A percentile compares a stretch with the other conserved stretches of the same genome.
phyloP scores from a whole-genome alignment of 2,113 vertebrate genomes.

The Oxyura jamaicensis region DNA sequence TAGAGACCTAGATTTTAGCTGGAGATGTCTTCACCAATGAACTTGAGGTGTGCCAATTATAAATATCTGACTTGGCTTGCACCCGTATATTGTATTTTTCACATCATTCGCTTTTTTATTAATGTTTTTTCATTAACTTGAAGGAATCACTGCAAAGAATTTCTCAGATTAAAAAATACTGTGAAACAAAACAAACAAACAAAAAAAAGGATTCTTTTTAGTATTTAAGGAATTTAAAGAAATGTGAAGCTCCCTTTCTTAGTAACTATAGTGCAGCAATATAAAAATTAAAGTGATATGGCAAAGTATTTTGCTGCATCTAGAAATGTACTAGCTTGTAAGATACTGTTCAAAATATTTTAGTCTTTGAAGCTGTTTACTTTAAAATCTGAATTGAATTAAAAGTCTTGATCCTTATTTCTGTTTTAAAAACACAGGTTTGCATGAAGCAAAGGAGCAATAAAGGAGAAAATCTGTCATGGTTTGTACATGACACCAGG shows the following conservation, averaged over 20 bases:
- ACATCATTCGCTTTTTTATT: neutral
- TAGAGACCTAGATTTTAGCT: constrained; percentile 43
- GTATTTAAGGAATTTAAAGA: neutral
- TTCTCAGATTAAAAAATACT: neutral
- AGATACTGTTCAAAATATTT: neutral
- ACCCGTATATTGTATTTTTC: neutral
- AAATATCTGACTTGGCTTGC: constrained; percentile 42
- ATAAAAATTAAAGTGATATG: neutral
- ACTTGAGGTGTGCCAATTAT: constrained; percentile 45
- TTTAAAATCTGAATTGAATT: neutral
- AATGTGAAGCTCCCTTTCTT: neutral
- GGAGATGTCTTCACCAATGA: constrained; percentile 43
- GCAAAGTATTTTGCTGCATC: neutral
- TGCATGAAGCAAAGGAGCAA: neutral
- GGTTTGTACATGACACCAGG: neutral
- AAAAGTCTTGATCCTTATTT: neutral
- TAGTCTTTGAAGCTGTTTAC: neutral
- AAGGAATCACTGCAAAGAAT: neutral
- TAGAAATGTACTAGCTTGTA: neutral
- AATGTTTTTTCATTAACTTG: neutral
- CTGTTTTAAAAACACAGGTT: neutral
- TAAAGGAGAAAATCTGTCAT: neutral
- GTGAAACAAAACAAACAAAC: neutral
- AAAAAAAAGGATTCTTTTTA: neutral
- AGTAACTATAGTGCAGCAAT: neutral